Base-by-base conservation (phyloP, 30 jellyfish, hydroid and myxozoan genomes). In the Morbakka virulenta region DNA sequence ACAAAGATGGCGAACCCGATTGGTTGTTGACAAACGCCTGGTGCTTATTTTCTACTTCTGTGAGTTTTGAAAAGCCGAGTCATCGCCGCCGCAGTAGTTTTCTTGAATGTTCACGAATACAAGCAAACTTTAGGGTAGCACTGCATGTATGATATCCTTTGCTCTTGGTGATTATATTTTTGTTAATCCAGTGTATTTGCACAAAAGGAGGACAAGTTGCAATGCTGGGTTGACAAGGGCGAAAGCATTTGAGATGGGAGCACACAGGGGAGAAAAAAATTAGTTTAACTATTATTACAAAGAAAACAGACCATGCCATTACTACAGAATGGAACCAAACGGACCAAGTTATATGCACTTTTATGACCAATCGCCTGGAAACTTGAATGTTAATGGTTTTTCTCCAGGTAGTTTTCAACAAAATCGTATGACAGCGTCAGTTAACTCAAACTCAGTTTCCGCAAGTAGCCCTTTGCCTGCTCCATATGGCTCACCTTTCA, bases 311-410 rank as follows among this genome's bases (percentile, higher is more conserved):
- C 57, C 53, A 82, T 73, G 69, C 35, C 33, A 28, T 29, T 64
- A 68, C 81, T 22, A 29, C 82, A 63, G 82, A 67, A 82, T 82
- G 94, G 94, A 82, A 52, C 87, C 94, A 62, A 82, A 82, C 78
- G 79, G 94, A 67, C 94, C 94, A 67, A 67, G 72, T 68, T 86
- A 50, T 31, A 75, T 84, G 95, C 95, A 84, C 74, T 84, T 27
- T 69, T 84, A 84, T 74, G 95, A 84, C 52, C 94, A 84, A 75
- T 80, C 87, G 68, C 84, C 67, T 75, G 88, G 88, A 73, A 84
- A 84, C 52, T 64, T 86, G n/a, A 75, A n/a, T 13, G 31, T 57
- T 4, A 57, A 84, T 66, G 95, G 95, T 66, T 84, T 84, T 72
- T 82, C 87, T 48, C 88, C 88, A 30, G 68, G 71, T 69, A 67